Evolutionary conservation across 2,113 vertebrate genomes (phyloP).

Genomic region (Hirundichthys speculiger): DNA sequence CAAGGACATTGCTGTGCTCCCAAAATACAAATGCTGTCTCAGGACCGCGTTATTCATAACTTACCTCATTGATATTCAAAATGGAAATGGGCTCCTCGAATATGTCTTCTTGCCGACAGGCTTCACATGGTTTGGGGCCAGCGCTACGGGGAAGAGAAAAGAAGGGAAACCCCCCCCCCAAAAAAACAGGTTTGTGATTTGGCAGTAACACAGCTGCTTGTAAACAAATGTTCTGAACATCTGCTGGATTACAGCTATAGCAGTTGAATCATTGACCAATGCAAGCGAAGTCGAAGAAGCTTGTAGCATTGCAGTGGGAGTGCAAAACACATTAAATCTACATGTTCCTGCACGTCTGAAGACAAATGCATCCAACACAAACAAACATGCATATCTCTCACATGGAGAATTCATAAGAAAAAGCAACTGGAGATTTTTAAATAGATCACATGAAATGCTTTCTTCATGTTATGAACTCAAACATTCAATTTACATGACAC

Average conservation of each 20-base stretch:
- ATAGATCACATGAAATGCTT: background rate
- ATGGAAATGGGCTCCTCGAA: constrained; percentile 90
- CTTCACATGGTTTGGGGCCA: constrained; percentile 91
- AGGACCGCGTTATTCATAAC: constrained; percentile 3
- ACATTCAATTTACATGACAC: background rate
- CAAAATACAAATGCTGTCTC: background rate
- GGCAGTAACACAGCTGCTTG: background rate
- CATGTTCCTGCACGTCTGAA: constrained; percentile 1
- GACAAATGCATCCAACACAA: constrained; percentile 10
- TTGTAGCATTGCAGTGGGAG: background rate
- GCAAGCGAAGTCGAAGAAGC: constrained; percentile 6
- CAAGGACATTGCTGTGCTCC: constrained; percentile 9
- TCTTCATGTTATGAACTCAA: constrained; percentile 1
- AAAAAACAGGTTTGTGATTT: constrained; percentile 43
- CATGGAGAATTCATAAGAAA: background rate
- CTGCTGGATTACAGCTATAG: constrained; percentile 3
- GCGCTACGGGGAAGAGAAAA: constrained; percentile 69
- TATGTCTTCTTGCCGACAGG: constrained; percentile 89
- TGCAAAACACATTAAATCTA: background rate
- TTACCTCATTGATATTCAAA: constrained; percentile 81
- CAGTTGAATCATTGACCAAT: constrained; percentile 12
- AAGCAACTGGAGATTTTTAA: background rate
- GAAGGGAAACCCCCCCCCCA: constrained; percentile 5
- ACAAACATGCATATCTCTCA: background rate
- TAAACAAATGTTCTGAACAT: background rate